Conservation (phyloP, 1,140 invertebrate species). For the Andricus grossulariae region DNA sequence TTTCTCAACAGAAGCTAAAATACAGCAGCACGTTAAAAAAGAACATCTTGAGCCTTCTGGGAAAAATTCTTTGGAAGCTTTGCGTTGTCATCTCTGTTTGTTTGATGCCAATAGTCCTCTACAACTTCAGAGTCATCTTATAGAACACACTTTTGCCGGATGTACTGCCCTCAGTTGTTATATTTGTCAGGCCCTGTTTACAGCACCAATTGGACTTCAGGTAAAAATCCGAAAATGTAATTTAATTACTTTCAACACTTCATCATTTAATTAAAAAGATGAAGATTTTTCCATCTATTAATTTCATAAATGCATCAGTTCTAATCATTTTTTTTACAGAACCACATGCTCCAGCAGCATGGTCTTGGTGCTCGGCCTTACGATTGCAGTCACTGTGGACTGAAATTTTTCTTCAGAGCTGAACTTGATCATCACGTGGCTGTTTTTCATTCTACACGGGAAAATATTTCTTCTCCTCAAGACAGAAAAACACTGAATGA, state of each 20-base stretch:
- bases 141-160: conserved; percentile 94
- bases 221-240: conserved; percentile 42
- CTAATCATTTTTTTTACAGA: conserved; percentile 72
- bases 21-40: conserved; percentile 79
- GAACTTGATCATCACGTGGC: conserved; percentile 89
- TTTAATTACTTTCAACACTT: conserved; percentile 4
- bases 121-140: conserved; percentile 92
- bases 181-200: conserved; percentile 92
- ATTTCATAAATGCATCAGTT: not conserved
- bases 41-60: conserved; percentile 63
- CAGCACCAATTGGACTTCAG: conserved; percentile 83
- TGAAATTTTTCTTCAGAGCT: conserved; percentile 93
- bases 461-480: conserved; percentile 47
- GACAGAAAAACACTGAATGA: conserved; percentile 43
- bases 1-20: conserved; percentile 82
- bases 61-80: conserved; percentile 55
- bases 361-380: conserved; percentile 87
- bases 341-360: conserved; percentile 88
- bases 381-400: conserved; percentile 87
- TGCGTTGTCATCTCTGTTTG: conserved; percentile 85
- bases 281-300: not conserved
- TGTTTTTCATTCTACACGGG: conserved; percentile 51
- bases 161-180: conserved; percentile 90
- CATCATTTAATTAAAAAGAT: not conserved
- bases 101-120: conserved; percentile 83